These are phyloP conservation scores for Timema cristinae DNA, from an alignment of 2,888 invertebrate genomes.

Conservation along the genomic window DNA sequence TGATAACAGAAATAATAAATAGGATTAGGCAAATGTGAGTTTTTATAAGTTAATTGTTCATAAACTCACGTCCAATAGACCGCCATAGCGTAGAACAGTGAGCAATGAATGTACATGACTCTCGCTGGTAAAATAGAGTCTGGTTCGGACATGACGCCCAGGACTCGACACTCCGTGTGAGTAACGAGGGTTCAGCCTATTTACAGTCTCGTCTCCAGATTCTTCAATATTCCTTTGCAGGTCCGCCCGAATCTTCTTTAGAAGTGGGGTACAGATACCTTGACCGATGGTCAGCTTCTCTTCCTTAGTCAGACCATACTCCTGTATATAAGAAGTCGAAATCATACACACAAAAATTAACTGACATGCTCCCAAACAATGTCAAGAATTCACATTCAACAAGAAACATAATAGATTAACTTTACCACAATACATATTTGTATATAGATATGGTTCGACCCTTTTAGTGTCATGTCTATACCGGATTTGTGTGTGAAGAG, in stretches of 20 bases:
- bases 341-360: too few relatives aligned
- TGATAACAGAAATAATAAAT: background rate
- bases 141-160: slow-evolving; percentile 93
- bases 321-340: slow-evolving; percentile 51
- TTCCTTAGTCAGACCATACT: slow-evolving; percentile 92
- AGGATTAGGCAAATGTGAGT: background rate
- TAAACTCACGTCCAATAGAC: slow-evolving; percentile 70
- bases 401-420: too few relatives aligned
- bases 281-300: slow-evolving; percentile 96
- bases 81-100: slow-evolving; percentile 91
- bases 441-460: too few relatives aligned
- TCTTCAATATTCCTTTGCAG: slow-evolving; percentile 91
- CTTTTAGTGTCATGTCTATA: too few relatives aligned
- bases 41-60: background rate
- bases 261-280: slow-evolving; percentile 92
- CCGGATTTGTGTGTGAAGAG: too few relatives aligned
- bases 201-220: slow-evolving; percentile 87
- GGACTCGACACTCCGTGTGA: slow-evolving; percentile 98
- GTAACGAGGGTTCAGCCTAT: slow-evolving; percentile 93
- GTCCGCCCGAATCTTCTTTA: slow-evolving; percentile 94
- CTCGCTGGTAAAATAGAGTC: slow-evolving; percentile 99
- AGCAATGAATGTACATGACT: slow-evolving; percentile 98
- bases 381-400: too few relatives aligned
- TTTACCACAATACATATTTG: too few relatives aligned
- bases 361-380: too few relatives aligned